Base-by-base conservation (phyloP, 2,888 invertebrate species). In the Furcula furcula region DNA sequence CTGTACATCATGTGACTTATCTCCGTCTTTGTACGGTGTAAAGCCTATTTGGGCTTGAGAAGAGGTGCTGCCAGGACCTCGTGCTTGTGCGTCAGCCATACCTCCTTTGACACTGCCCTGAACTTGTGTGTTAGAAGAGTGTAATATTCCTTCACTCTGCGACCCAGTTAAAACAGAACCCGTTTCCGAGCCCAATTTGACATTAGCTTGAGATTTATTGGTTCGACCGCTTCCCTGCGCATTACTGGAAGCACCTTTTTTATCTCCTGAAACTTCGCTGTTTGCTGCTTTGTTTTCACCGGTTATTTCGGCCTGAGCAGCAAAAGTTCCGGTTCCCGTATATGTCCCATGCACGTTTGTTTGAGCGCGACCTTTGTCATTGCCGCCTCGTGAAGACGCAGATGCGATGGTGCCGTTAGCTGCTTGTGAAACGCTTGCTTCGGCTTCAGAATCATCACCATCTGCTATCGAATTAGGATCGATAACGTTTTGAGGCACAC, bases 31-130 rank as follows among this genome's bases (percentile, higher is more conserved):
- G 53, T 92, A 92, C 0, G 96, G 96, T 31, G 93, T 92, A 65
- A 96, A 96, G 1, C 95, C 96, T 40, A 96, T 95, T 81, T 96
- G 96, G 2, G 96, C 96, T 83, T 96, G 96, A 18, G 95, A 96
- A 0, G 95, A 95, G 1, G 96, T 95, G 58, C 93, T 94, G 3
- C 95, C 96, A 2, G 94, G 94, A 0, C 95, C 96, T 59, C 93
- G 93, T 0, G 96, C 94, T 84, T 96, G 95, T 0, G 96, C 94
- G 70, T 96, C 95, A 1, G 96, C 95, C 88, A 95, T 91, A 3
- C 96, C 96, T 10, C 96, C 96, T 75, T 93, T 94, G 16, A 92
- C 91, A 45, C 94, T 94, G 2, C 95, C 95, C 81, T 95, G 94
- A 0, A 96, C 94, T 87, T 94, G 92, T 3, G 93, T 92, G 66